A percentile compares a stretch with the other conserved stretches of the same genome.
phyloP scores from a whole-genome alignment of 92 coral and sea anemone species.

The Bergia puertoricense region DNA sequence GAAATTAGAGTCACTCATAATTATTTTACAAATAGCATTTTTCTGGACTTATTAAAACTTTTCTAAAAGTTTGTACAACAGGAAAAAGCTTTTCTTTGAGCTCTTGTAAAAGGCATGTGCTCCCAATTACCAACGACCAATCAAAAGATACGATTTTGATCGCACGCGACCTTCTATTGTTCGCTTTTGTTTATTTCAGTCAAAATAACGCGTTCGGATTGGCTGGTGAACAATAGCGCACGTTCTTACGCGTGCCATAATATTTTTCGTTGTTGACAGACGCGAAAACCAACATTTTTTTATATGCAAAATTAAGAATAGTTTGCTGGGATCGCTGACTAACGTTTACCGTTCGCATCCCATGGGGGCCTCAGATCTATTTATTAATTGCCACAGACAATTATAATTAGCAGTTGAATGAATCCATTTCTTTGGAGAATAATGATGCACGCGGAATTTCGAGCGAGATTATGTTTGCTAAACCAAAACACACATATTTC shows the following conservation, averaged over 20 bases:
- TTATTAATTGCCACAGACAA: conserved; percentile 47
- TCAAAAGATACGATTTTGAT: conserved; percentile 67
- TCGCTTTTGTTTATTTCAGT: conserved; percentile 73
- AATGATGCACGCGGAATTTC: conserved; percentile 62
- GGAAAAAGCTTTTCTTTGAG: conserved; percentile 58
- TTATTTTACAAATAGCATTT: conserved; percentile 33
- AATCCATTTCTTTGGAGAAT: conserved; percentile 32
- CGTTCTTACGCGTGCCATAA: conserved; percentile 93
- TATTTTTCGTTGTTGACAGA: conserved; percentile 37
- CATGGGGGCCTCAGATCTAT: conserved; percentile 56
- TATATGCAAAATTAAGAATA: conserved; percentile 29
- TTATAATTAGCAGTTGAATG: conserved; percentile 64
- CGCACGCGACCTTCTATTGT: conserved; percentile 96
- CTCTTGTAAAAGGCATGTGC: conserved; percentile 83
- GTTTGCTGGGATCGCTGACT: conserved; percentile 23
- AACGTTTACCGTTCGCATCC: conserved; percentile 52
- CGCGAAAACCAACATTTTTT: conserved; percentile 67
- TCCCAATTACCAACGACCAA: conserved; percentile 69
- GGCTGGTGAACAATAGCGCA: conserved; percentile 74
- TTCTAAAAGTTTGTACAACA: conserved; percentile 63
- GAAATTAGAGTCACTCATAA: conserved; percentile 69
- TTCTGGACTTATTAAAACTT: conserved; percentile 37
- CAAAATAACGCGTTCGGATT: conserved; percentile 70
- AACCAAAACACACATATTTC: conserved; percentile 20
- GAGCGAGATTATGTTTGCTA: conserved; percentile 28